phyloP scores from a whole-genome alignment of 2,888 invertebrate species.

The Ectemnius continuus region DNA sequence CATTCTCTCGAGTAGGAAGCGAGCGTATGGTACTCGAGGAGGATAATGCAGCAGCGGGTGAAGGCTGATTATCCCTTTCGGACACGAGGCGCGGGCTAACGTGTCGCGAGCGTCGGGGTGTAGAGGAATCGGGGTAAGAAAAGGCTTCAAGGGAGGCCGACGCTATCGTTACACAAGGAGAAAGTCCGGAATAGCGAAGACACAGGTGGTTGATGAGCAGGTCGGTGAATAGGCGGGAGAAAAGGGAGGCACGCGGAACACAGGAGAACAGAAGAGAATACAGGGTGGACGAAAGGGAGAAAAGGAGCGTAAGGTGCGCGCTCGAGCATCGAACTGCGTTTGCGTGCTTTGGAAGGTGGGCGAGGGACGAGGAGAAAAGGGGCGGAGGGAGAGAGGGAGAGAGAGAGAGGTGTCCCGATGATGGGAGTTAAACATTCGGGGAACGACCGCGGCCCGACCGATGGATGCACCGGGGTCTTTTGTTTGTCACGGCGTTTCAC shows the following conservation, averaged over 20 bases:
- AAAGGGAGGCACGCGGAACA: constrained; percentile 38
- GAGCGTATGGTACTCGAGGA: constrained; percentile 8
- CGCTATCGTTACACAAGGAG: constrained; percentile 47
- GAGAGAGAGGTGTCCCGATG: constrained; percentile 44
- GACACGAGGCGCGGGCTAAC: no score
- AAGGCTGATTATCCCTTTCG: no score
- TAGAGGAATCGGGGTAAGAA: constrained; percentile 11
- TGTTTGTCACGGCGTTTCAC: constrained; percentile 68
- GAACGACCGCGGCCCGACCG: constrained; percentile 53
- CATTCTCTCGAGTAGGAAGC: background rate
- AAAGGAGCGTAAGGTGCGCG: no score
- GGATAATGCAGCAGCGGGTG: no score
- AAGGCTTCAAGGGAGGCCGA: constrained; percentile 25
- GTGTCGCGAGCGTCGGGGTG: background rate
- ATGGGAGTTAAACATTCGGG: constrained; percentile 62
- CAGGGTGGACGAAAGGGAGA: constrained; percentile 10
- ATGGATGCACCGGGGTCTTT: constrained; percentile 53
- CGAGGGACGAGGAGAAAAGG: background rate
- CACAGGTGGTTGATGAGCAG: constrained; percentile 65
- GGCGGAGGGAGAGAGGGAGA: constrained; percentile 11
- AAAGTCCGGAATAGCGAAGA: constrained; percentile 47
- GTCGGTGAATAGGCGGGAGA: constrained; percentile 41
- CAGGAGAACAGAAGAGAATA: constrained; percentile 11
- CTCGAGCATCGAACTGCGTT: no score
- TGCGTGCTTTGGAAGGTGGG: background rate